Conservation (phyloP, 2,113 vertebrate genomes). For the Phylloscopus whistleri region DNA sequence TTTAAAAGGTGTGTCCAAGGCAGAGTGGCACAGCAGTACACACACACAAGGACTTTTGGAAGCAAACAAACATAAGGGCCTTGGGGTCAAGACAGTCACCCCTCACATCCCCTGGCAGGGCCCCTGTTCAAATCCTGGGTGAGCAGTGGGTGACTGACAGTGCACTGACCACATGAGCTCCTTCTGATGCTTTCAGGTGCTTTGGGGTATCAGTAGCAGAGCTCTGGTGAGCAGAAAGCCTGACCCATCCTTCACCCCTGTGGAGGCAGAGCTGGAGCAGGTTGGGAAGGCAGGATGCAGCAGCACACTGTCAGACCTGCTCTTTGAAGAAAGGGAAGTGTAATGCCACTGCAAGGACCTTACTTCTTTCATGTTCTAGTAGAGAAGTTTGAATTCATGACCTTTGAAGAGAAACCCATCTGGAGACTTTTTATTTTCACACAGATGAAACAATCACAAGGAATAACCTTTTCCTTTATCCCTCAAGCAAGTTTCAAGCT, state of each 20-base stretch:
- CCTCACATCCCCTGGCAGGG: neutral
- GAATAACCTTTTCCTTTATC: constrained; percentile 11
- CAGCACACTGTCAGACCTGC: neutral
- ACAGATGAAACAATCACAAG: neutral
- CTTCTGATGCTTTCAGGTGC: neutral
- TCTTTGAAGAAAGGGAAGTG: neutral
- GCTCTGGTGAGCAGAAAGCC: neutral
- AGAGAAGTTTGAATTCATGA: neutral
- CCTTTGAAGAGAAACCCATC: neutral
- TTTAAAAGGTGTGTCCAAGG: neutral
- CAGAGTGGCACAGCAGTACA: neutral
- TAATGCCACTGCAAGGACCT: neutral
- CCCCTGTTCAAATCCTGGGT: neutral
- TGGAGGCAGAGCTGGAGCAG: neutral
- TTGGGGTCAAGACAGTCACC: rapidly evolving
- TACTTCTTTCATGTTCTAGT: neutral
- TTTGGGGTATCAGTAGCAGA: neutral
- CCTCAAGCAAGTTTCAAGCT: constrained; percentile 29
- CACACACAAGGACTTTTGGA: neutral
- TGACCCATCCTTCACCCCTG: neutral
- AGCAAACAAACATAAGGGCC: neutral
- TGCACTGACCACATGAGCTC: neutral
- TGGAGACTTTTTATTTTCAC: neutral
- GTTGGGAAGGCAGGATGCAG: neutral
- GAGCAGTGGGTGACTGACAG: neutral